Conservation (phyloP, 1,140 invertebrate genomes). For the Drosophila grimshawi region DNA sequence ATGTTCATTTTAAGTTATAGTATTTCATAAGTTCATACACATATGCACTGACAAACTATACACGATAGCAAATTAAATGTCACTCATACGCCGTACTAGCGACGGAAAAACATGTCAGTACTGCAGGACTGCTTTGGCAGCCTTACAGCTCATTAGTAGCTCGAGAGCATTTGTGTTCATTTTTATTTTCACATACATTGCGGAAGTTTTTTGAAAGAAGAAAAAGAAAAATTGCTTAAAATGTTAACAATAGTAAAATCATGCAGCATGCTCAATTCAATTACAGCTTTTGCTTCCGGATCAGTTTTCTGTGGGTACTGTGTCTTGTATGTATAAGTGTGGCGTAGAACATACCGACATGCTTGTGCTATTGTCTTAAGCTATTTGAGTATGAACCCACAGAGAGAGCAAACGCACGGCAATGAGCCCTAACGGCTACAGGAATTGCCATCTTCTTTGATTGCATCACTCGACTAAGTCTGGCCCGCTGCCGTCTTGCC, state of each 20-base stretch:
- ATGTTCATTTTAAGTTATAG: conserved; percentile 11
- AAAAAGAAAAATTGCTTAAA: conserved; percentile 62
- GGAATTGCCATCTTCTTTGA: conserved; percentile 71
- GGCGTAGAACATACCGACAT: not conserved
- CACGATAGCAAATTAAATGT: conserved; percentile 75
- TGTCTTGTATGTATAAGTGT: conserved; percentile 8
- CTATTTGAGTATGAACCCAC: conserved; percentile 55
- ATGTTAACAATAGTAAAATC: conserved; percentile 53
- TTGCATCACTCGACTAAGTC: conserved; percentile 46
- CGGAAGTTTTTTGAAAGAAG: not conserved
- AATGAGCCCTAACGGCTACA: conserved; percentile 58
- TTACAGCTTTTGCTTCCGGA: conserved; percentile 70
- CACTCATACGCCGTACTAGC: conserved; percentile 74
- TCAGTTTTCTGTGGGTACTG: conserved; percentile 43
- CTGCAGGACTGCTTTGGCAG: conserved; percentile 16
- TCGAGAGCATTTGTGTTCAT: conserved; percentile 24
- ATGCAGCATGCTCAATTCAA: conserved; percentile 37
- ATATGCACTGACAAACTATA: conserved; percentile 7
- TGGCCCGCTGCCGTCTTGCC: not conserved
- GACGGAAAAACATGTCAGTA: conserved; percentile 40
- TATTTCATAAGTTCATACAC: not conserved
- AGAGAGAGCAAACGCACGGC: conserved; percentile 20
- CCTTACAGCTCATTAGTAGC: conserved; percentile 70
- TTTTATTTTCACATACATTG: conserved; percentile 55
- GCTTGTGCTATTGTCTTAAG: conserved; percentile 67